phyloP scores from a whole-genome alignment of 2,888 invertebrate genomes.

The Bimastos eiseni region DNA sequence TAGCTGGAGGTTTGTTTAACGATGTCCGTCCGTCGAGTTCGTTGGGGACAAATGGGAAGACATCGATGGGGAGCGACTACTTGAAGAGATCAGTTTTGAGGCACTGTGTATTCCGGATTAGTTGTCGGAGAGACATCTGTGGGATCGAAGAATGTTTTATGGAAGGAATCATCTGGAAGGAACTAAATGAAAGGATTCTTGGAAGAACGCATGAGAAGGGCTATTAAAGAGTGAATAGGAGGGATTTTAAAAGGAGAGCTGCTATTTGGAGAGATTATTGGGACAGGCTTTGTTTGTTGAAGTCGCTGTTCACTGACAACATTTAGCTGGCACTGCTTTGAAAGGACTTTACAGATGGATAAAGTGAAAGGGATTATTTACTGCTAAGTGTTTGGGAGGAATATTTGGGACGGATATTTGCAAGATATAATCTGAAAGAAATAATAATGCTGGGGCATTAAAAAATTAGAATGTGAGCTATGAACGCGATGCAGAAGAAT shows the following conservation, averaged over 20 bases:
- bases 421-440: no score
- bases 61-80: not conserved
- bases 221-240: not conserved
- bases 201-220: not conserved
- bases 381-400: not conserved
- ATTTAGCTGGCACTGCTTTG: not conserved
- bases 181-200: no score
- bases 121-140: not conserved
- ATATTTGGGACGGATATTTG: not conserved
- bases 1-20: not conserved
- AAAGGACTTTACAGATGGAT: no score
- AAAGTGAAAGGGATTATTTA: no score
- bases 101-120: not conserved
- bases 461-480: no score
- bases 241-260: not conserved
- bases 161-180: not conserved
- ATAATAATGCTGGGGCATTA: no score
- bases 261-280: not conserved
- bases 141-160: not conserved
- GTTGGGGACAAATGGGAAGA: not conserved
- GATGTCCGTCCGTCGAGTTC: not conserved
- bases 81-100: not conserved
- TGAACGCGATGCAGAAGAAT: no score
- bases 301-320: not conserved
- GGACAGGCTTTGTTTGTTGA: not conserved